Evolutionary conservation across 2,797 vertebrate species (phyloP).

Genomic region (Rhinichthys osculus): DNA sequence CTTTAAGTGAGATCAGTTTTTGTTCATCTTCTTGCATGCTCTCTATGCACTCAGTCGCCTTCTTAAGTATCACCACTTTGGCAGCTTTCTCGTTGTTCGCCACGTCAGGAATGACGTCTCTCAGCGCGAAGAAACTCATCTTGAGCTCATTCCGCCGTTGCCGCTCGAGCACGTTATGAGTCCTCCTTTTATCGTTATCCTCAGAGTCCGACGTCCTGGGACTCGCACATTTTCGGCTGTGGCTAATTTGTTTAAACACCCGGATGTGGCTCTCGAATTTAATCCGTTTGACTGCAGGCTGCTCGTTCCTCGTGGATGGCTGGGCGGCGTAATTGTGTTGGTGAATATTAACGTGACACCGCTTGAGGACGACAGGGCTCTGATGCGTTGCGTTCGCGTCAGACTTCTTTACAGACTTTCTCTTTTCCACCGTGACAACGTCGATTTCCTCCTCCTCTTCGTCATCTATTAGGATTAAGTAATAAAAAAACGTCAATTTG

Average conservation of each 20-base stretch:
- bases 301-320: conserved; percentile 79
- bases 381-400: conserved; percentile 77
- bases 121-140: conserved; percentile 86
- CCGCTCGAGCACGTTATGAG: conserved; percentile 93
- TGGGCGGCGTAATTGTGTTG: conserved; percentile 93
- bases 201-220: conserved; percentile 84
- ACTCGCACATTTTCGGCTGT: conserved; percentile 84
- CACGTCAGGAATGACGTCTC: conserved; percentile 87
- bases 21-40: conserved; percentile 83
- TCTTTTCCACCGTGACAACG: conserved; percentile 88
- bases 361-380: conserved; percentile 86
- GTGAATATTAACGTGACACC: conserved; percentile 87
- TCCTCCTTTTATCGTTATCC: conserved; percentile 87
- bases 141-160: conserved; percentile 91
- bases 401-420: conserved; percentile 65
- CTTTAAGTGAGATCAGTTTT: conserved; percentile 80
- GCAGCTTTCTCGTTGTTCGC: conserved; percentile 88
- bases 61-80: conserved; percentile 91
- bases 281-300: conserved; percentile 81
- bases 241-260: conserved; percentile 84
- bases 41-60: conserved; percentile 83
- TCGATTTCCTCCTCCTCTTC: conserved; percentile 80
- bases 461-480: conserved; percentile 56
- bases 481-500: not conserved
- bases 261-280: conserved; percentile 79